Base-by-base conservation (phyloP, 2,113 vertebrate species). In the Sander lucioperca region DNA sequence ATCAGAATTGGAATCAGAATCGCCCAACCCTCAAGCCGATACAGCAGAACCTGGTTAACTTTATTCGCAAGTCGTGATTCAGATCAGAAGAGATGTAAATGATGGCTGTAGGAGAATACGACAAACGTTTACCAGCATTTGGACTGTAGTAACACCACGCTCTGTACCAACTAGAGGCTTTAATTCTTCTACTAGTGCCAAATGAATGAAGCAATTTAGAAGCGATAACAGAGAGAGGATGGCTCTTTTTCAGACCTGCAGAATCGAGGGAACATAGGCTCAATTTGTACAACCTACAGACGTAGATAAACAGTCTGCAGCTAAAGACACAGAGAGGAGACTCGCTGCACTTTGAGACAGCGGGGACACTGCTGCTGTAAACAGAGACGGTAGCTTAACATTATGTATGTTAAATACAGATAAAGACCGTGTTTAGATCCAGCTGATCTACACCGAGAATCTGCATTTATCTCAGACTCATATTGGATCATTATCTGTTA, bases 201-300 rank as follows among this genome's bases (percentile, higher is more conserved):
- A 68, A 79, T 11, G 2, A 71, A 68, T 16, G 50, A 70, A 64
- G 25, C 21, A 4, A 80, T 73, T 79, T 62, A 82, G 23, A 85
- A 54, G 36, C 3, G 19, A 56, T 65, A 69, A 72, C 47, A 36
- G 33, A 3, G 21, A 50, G 10, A 23, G 14, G 57, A 19, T 5
- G n/a, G 25, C 1, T n/a, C 33, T 33, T 51, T 70, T 45, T 56
- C 4, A 63, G 56, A 72, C 27, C 18, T 51, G 30, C 8, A 57
- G 33, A 75, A 58, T 64, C 48, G 70, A 27, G 4, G 43, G 5
- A 50, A 18, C 36, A 16, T 6, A 45, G 21, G 69, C 69, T 61
- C 68, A 71, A 5, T 10, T 39, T 10, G 39, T 39, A 39, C 39
- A 39, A 39, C 9, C 39, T 39, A 39, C 2, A 39, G 8, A 39